Evolutionary conservation across 2,797 vertebrate genomes (phyloP).

Genomic region (Lagodon rhomboides): DNA sequence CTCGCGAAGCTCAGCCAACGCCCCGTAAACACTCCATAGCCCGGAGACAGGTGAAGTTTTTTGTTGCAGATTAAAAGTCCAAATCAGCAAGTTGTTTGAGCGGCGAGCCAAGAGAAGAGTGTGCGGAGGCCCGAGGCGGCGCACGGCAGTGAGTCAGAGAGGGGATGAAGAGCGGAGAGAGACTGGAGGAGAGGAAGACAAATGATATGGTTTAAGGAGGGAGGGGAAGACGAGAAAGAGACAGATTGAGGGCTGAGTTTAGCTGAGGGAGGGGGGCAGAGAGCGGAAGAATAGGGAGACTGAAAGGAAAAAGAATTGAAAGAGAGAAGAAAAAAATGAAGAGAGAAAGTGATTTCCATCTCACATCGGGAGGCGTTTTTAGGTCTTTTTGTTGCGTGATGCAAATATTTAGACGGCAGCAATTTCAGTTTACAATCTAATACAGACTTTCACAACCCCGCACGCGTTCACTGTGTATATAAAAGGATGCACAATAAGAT

Average conservation of each 20-base stretch:
- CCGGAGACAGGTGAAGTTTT: conserved; percentile 66
- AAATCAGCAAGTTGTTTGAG: conserved; percentile 79
- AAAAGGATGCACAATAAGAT: conserved; percentile 41
- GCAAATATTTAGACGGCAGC: conserved; percentile 35
- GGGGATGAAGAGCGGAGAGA: conserved; percentile 34
- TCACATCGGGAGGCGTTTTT: conserved; percentile 23
- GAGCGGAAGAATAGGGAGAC: conserved; percentile 2
- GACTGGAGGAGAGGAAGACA: conserved; percentile 52
- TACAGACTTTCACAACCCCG: background rate
- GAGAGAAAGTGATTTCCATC: conserved; percentile 30
- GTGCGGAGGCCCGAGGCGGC: conserved; percentile 47
- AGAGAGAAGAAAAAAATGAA: background rate
- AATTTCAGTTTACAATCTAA: conserved; percentile 25
- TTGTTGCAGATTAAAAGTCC: conserved; percentile 76
- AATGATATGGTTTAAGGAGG: conserved; percentile 47
- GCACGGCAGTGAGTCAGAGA: conserved; percentile 67
- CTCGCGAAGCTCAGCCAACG: conserved; percentile 48
- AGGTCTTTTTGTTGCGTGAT: conserved; percentile 30
- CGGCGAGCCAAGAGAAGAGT: conserved; percentile 66
- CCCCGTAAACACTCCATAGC: conserved; percentile 56
- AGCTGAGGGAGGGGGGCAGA: conserved; percentile 26
- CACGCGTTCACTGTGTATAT: background rate
- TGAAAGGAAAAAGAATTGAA: conserved; percentile 19
- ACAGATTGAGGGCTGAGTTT: conserved; percentile 60
- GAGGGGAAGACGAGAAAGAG: conserved; percentile 21